Base-by-base conservation (phyloP, 2,797 vertebrate genomes). In the Myotis vivesi region DNA sequence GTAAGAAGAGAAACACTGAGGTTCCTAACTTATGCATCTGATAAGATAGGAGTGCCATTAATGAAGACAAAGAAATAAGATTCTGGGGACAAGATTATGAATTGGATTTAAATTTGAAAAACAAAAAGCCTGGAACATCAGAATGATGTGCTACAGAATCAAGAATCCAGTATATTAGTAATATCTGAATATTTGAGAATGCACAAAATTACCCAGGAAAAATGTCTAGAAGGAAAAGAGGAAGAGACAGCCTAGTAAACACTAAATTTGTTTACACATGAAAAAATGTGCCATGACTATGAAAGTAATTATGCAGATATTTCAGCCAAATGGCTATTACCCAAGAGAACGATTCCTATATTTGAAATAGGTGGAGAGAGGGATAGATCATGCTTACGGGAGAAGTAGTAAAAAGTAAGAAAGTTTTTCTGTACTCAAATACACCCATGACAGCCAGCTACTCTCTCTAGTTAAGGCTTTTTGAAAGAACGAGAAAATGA, bases 181-280 rank as follows among this genome's bases (percentile, higher is more conserved):
- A 87, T 33, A 83, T 28, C 51, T 93, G 23, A 66, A 92, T 81
- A 85, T 25, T 94, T 66, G 33, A 8, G 28, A 90, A 91, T 82
- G 41, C 8, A 95, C 15, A 49, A 89, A 93, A 93, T 71, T 23
- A 44, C 17, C 28, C 33, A 72, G 25, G n/a, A 20, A 81, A 92
- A 94, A 79, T 44, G 2, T 49, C 76, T 53, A 44, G 68, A 73
- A 41, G 15, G 3, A 16, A 55, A 75, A 69, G 2, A 25, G 25
- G 77, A 77, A 89, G 41, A 83, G 22, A 38, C 64, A 89, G 51
- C 33, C 20, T 19, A 1, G 16, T 11, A 6, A 22, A 69, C 5
- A 46, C 8, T 82, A 46, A 69, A 57, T 76, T 81, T 82, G 38
- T 22, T 49, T 66, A 6, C 1, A 72, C 28, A 25, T 23, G 28